Base-by-base conservation (phyloP, 2,888 invertebrate species). In the Mamestra brassicae region DNA sequence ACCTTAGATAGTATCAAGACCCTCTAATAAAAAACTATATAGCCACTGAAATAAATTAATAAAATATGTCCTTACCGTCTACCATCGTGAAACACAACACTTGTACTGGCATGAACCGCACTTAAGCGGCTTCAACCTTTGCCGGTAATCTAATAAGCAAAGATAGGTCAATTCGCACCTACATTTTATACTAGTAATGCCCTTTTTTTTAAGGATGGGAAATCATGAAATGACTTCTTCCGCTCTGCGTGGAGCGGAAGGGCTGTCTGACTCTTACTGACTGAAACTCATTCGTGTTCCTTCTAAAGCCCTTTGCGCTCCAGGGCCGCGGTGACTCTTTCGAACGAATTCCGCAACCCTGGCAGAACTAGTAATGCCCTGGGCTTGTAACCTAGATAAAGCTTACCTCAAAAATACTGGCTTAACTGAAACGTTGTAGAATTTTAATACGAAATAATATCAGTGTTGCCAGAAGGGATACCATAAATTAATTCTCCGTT, bases 61-160 rank as follows among this genome's bases (percentile, higher is more conserved):
- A 34, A 50, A 54, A 63, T 61, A 66, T n/a, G 10, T 15, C 83
- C 92, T 89, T 81, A 93, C 94, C 92, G 77, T 94, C 93, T 38
- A 92, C 92, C 93, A 94, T 94, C 65, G 63, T 73, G 71, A 10
- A 76, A 71, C 78, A 73, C 75, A 70, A 64, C 71, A 76, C 77
- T 60, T 34, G 50, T 42, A 87, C 78, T 87, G 78, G 38, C 42
- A 52, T 45, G 26, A n/a, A 42, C 38, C 17, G 71, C 78, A 83
- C 77, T 79, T 85, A 11, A 58, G 57, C 42, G 87, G 87, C 68
- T 87, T 87, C 87, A 13, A 38, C 65, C 64, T 62, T 54, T 15
- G 54, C 55, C 17, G 34, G 7, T 87, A 87, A 87, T 87, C 78
- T 66, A 86, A 87, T 87, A 65, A 87, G 1, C 38, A 36, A 52